Base-by-base conservation (phyloP, 2,797 vertebrate species). In the Catamblyrhynchus diadema region DNA sequence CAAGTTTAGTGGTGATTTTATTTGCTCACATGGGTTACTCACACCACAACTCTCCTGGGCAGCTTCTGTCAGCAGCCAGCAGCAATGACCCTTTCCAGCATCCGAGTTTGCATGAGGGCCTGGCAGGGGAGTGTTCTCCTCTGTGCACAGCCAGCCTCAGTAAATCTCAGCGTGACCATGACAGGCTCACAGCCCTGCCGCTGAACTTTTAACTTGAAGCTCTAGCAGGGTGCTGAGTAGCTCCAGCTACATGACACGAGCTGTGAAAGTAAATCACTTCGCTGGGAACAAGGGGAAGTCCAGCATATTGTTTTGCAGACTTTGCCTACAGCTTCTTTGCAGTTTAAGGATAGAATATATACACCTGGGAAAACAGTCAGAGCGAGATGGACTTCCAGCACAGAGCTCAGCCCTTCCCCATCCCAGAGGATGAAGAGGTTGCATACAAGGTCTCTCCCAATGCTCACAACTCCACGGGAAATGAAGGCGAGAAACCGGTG, bases 391-490 rank as follows among this genome's bases (percentile, higher is more conserved):
- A 99, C 30, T 92, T 98, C 86, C 98, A 98, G 30, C 97, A 66
- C 60, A 97, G 97, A 79, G 70, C 51, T 64, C 60, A 96, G 74
- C 98, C 98, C 2, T 96, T 85, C 3, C 85, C 96, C 6, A 99
- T 99, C 97, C 98, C 98, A 2, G 99, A 99, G 96, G 97, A 99
- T 67, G 98, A 97, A 80, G 98, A 99, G 94, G 39, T 98, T 27
- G 75, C 60, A 1, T 88, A 81, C 14, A 85, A 81, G 25, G 95
- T 96, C 27, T 27, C 95, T 79, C 98, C 98, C 18, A 97, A 97
- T 86, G 91, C 96, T 74, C 96, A 66, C 70, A 95, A 85, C 30
- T 95, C 95, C 6, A 94, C 98, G 10, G 97, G 96, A 50, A 98
- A 96, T 5, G 98, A 98, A 86, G 97, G 91, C 1, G 98, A 99